Conservation (phyloP, 2,888 invertebrate species). For the Neuroscelio doddi region DNA sequence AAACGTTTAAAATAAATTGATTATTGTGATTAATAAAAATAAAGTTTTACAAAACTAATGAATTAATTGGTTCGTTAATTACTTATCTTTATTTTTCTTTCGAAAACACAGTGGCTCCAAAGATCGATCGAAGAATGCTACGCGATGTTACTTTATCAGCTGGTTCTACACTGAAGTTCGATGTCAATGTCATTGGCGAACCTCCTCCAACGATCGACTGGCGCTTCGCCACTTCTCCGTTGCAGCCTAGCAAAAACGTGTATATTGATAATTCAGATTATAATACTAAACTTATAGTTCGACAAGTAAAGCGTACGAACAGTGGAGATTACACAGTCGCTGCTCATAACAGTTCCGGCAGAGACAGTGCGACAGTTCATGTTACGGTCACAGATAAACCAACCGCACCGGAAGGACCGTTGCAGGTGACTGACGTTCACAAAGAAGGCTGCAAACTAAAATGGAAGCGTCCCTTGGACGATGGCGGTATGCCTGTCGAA, state of each 20-base stretch:
- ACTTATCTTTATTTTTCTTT: too few relatives aligned
- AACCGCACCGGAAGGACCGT: conserved; percentile 88
- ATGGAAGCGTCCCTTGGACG: conserved; percentile 96
- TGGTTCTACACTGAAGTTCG: conserved; percentile 93
- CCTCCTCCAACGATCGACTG: conserved; percentile 96
- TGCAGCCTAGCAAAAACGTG: conserved; percentile 81
- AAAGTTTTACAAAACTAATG: too few relatives aligned
- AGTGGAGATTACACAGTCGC: conserved; percentile 90
- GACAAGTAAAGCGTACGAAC: conserved; percentile 86
- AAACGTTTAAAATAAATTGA: too few relatives aligned
- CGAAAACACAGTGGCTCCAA: conserved; percentile 84
- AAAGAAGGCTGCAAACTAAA: conserved; percentile 95
- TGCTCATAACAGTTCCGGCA: conserved; percentile 90
- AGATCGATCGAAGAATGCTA: conserved; percentile 94
- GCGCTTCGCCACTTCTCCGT: conserved; percentile 88
- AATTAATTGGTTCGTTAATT: too few relatives aligned
- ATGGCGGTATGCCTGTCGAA: conserved; percentile 95
- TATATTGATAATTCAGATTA: conserved; percentile 89
- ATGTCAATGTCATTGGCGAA: conserved; percentile 94
- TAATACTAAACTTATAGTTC: conserved; percentile 88
- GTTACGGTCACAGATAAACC: conserved; percentile 93
- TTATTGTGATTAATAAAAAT: too few relatives aligned
- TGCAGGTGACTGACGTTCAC: conserved; percentile 91
- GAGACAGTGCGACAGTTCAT: conserved; percentile 86
- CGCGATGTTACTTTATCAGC: conserved; percentile 93